A percentile compares a stretch with the other conserved stretches of the same genome.
These are phyloP conservation scores for Ephydatia muelleri DNA, from an alignment of 37 sponge, comb jelly and placozoan species.

Conservation along the genomic window DNA sequence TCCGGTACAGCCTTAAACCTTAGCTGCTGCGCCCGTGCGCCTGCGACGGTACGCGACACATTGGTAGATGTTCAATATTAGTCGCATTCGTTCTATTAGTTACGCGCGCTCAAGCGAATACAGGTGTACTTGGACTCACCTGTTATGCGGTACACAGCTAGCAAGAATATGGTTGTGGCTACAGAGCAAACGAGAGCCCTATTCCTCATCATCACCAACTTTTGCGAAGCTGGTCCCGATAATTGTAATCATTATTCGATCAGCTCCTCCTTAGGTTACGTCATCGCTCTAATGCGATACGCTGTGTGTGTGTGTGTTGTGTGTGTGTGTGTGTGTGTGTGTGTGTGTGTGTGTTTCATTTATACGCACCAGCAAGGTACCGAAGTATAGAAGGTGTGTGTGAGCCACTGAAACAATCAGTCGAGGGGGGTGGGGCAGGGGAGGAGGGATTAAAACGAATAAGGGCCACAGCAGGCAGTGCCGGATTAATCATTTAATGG, in stretches of 20 bases:
- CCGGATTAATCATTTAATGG: too few relatives aligned
- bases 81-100: too few relatives aligned
- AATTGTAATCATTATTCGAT: neutral
- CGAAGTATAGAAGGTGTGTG: too few relatives aligned
- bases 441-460: too few relatives aligned
- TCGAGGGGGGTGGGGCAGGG: too few relatives aligned
- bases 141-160: neutral
- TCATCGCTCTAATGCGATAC: neutral
- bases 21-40: constrained; percentile 18
- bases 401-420: too few relatives aligned
- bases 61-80: too few relatives aligned
- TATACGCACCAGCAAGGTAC: neutral
- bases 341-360: too few relatives aligned
- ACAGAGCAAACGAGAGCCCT: neutral
- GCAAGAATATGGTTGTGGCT: neutral
- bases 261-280: neutral
- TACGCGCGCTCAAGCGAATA: neutral
- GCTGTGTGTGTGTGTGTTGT: too few relatives aligned
- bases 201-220: too few relatives aligned
- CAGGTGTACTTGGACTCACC: neutral
- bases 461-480: too few relatives aligned
- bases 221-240: neutral
- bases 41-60: neutral
- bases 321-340: too few relatives aligned
- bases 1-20: constrained; percentile 17